Percentiles rank a stretch among this genome's conserved stretches.
Conservation (phyloP, 2,113 vertebrate species). For the Balaenoptera acutorostrata region DNA sequence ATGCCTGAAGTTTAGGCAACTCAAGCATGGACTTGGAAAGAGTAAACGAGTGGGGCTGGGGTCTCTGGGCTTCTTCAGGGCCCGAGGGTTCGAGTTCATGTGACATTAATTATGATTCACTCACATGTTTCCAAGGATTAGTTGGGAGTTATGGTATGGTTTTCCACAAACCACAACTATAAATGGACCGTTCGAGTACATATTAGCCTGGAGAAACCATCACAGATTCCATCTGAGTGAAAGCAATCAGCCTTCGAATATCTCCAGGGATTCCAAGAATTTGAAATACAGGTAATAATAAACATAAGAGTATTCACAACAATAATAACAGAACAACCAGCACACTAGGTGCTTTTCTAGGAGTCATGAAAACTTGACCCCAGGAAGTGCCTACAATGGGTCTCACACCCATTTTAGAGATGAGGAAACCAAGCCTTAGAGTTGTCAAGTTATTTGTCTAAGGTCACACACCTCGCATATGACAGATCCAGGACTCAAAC, state of each 20-base stretch:
- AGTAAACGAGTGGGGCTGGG: fast-evolving
- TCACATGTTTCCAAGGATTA: neutral
- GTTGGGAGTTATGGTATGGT: neutral
- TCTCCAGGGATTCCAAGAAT: neutral
- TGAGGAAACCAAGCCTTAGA: neutral
- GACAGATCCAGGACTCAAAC: neutral
- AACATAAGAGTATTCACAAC: neutral
- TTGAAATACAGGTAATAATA: neutral
- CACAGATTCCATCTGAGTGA: neutral
- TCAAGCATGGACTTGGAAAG: neutral
- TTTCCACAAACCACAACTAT: neutral
- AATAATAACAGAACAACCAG: neutral
- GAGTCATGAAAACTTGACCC: neutral
- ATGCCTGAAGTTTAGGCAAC: neutral
- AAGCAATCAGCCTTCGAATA: neutral
- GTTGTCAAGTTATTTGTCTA: neutral
- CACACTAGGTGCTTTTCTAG: neutral
- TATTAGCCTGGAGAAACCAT: neutral
- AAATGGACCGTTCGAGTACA: fast-evolving
- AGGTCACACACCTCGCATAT: too few relatives aligned
- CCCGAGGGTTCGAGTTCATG: neutral
- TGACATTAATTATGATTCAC: neutral
- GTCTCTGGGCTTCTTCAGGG: neutral
- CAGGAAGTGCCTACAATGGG: too few relatives aligned
- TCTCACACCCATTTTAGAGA: neutral